phyloP scores from a whole-genome alignment of 2,888 invertebrate genomes.

The Drosophila rellima region DNA sequence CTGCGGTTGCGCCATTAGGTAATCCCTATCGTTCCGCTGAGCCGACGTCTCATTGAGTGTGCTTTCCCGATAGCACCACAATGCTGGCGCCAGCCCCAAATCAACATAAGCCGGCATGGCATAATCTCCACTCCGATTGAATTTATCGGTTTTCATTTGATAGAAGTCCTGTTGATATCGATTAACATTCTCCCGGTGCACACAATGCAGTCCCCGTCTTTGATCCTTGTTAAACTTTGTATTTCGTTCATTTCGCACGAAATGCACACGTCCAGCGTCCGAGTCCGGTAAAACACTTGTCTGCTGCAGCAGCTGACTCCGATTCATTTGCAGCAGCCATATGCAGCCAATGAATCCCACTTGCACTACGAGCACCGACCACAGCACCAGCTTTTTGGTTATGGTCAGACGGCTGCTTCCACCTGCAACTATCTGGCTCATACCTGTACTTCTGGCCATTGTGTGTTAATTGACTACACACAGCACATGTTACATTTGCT shows the following conservation, averaged over 20 bases:
- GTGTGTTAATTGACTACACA: conserved; percentile 24
- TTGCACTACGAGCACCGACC: conserved; percentile 82
- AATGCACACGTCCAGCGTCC: conserved; percentile 59
- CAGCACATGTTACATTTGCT: conserved; percentile 28
- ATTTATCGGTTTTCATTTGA: conserved; percentile 63
- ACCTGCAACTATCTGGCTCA: conserved; percentile 27
- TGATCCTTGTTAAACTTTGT: conserved; percentile 1
- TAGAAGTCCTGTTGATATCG: conserved; percentile 71
- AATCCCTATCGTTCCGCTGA: conserved; percentile 53
- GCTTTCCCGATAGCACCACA: conserved; percentile 83
- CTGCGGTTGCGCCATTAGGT: conserved; percentile 70
- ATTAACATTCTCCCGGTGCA: conserved; percentile 61
- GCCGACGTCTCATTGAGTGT: conserved; percentile 62
- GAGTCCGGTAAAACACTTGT: conserved; percentile 14
- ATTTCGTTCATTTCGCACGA: conserved; percentile 51
- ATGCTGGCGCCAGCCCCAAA: conserved; percentile 48
- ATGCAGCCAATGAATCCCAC: conserved; percentile 82
- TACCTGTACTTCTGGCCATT: conserved; percentile 45
- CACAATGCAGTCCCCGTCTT: conserved; percentile 33
- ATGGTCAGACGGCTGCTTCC: conserved; percentile 55
- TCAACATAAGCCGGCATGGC: conserved; percentile 61
- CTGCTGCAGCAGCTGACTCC: conserved; percentile 38
- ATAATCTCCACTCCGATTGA: conserved; percentile 68
- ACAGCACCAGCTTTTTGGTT: conserved; percentile 82
- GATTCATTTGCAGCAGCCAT: conserved; percentile 81